Conservation (phyloP, 92 coral and sea anemone species). For the Virgularia gustaviana region DNA sequence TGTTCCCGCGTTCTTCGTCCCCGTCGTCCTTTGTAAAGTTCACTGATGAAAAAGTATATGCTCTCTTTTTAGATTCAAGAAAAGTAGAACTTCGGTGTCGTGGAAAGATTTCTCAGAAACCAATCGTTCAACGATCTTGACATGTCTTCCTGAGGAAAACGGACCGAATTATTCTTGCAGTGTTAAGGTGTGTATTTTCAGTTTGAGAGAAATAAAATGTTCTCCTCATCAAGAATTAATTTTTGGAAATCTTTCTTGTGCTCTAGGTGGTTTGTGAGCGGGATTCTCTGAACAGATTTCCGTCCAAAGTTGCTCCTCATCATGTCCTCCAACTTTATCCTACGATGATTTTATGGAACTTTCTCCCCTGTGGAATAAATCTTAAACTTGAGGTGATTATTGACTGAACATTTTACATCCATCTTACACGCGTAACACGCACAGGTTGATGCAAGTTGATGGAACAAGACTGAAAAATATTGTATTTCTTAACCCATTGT, state of each 20-base stretch:
- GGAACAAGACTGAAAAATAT: too few relatives aligned
- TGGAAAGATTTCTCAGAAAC: constrained; percentile 42
- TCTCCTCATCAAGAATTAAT: too few relatives aligned
- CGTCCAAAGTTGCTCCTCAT: constrained; percentile 77
- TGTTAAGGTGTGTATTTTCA: constrained; percentile 54
- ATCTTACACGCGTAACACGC: too few relatives aligned
- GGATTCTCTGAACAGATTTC: constrained; percentile 75
- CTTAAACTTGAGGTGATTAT: constrained; percentile 62
- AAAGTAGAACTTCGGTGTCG: constrained; percentile 31
- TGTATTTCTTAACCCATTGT: not conserved
- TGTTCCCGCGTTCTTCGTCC: too few relatives aligned
- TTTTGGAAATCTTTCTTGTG: too few relatives aligned
- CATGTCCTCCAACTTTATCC: constrained; percentile 92
- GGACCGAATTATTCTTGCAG: constrained; percentile 36
- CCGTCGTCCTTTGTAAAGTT: not conserved
- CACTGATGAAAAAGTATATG: not conserved
- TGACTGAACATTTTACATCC: too few relatives aligned
- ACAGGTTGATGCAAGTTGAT: too few relatives aligned
- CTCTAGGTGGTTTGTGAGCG: constrained; percentile 70
- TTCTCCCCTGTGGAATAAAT: constrained; percentile 67
- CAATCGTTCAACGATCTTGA: constrained; percentile 31
- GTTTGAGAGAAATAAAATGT: too few relatives aligned
- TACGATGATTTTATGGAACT: constrained; percentile 77
- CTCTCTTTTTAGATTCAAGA: constrained; percentile 18
- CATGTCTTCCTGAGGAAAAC: constrained; percentile 25